phyloP scores from a whole-genome alignment of 2,113 vertebrate species.

The Andinoacara biseriatus region DNA sequence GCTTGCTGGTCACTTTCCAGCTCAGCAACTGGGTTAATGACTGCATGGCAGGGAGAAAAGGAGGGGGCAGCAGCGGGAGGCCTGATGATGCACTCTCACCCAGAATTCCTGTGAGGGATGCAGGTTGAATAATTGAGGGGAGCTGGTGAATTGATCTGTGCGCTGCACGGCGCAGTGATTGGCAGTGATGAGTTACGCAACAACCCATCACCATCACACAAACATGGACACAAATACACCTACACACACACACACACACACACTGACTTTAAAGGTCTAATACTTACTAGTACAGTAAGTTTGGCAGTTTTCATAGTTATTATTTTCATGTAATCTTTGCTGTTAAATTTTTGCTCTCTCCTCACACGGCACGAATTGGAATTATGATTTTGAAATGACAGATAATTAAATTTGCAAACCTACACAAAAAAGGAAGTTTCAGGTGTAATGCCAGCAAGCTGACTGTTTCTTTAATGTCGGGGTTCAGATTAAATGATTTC shows the following conservation, averaged over 20 bases:
- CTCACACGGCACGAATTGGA: neutral
- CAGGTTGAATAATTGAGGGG: constrained; percentile 32
- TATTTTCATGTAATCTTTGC: neutral
- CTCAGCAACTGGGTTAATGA: constrained; percentile 43
- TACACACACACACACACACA: neutral
- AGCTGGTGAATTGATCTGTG: constrained; percentile 28
- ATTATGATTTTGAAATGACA: neutral
- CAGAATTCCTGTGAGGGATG: constrained; percentile 12
- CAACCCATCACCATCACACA: neutral
- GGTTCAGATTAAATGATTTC: too few species aligned
- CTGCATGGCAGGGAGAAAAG: neutral
- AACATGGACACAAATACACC: neutral
- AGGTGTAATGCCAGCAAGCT: neutral
- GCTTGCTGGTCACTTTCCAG: constrained; percentile 14
- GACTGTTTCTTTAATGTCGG: too few species aligned
- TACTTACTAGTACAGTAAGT: neutral
- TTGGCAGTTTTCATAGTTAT: neutral
- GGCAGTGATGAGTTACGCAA: constrained; percentile 38
- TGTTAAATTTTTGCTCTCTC: neutral
- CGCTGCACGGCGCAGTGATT: constrained; percentile 15
- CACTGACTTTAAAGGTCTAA: neutral
- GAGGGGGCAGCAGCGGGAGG: neutral
- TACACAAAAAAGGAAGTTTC: neutral
- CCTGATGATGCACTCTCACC: constrained; percentile 1
- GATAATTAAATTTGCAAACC: neutral